Evolutionary conservation across 2,888 invertebrate genomes (phyloP), one percentile per base, ranked within the genome.

Genomic region (Cephus nigrinus): DNA sequence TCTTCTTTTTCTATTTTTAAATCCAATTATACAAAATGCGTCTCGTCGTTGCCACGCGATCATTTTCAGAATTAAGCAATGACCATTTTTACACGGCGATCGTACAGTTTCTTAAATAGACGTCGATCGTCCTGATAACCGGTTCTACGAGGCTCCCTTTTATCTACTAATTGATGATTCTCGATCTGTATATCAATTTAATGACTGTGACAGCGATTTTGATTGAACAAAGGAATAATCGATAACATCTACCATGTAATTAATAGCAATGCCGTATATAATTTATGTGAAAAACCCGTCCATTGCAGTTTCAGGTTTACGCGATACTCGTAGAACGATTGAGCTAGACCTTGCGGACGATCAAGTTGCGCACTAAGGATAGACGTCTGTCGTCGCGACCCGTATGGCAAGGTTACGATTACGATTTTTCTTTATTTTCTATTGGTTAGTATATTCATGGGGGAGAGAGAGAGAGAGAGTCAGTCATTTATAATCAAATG

Each of bases 1-100:
- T 85, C 69, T 85, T 86, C 84, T 81, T 83, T 85, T 55, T 40
- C 12, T 40, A 4, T 12, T 40, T 23, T 55, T 55, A 55, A 55
- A 5, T 23, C 5, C 0, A 55, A 55, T 55, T 55, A 55, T 55
- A 55, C 23, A 23, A 55, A 55, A 1, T 55, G 40, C 40, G 23
- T 55, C 12, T 40, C 40, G 4, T 15, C 23, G 5, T 15, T 40
- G 5, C 1, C 40, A 23, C 40, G 23, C 15, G 23, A 40, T 40
- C 23, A 15, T 40, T 40, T 40, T 23, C 40, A 2, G 9, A 23
- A 55, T 23, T 5, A 55, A 5, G 40, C 5, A 55, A 55, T 55
- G 9, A 55, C 40, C 2, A 55, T 55, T 23, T 55, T 55, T 23
- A 55, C 40, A 23, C 40, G 40, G 9, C 23, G 23, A 55, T 55